These are phyloP conservation scores for Catotricha subobsoleta DNA, from an alignment of 2,888 invertebrate genomes.

Conservation along the genomic window DNA sequence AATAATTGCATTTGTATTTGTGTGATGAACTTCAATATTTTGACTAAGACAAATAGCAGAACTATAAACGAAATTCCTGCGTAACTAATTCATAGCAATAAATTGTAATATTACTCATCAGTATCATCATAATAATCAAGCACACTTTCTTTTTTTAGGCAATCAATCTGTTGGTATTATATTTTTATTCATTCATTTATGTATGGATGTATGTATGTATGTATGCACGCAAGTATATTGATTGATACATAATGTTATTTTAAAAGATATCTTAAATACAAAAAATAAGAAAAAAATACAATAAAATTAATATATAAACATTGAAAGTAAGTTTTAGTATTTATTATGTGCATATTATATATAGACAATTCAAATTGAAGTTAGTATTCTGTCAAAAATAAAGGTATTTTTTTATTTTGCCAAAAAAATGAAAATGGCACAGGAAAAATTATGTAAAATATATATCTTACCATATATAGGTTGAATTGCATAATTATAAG, in stretches of 20 bases:
- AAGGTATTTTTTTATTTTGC: too few species aligned
- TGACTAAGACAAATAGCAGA: too few species aligned
- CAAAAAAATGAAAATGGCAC: too few species aligned
- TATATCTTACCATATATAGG: too few species aligned
- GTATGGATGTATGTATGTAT: too few species aligned
- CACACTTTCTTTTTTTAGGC: background rate
- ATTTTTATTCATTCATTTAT: too few species aligned
- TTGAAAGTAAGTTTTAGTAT: background rate
- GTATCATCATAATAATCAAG: background rate
- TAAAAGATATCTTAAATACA: background rate
- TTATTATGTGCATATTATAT: background rate
- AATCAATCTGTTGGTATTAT: background rate
- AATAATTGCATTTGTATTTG: too few species aligned
- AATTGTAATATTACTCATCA: background rate
- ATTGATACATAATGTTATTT: background rate
- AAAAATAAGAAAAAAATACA: background rate
- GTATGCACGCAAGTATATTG: too few species aligned
- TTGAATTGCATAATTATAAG: too few species aligned
- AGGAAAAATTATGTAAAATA: too few species aligned
- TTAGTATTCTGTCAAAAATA: too few species aligned
- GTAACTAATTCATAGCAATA: background rate
- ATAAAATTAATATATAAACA: background rate
- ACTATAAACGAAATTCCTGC: background rate
- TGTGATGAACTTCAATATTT: too few species aligned
- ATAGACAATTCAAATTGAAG: background rate